Base-by-base conservation (phyloP, 2,888 invertebrate genomes). In the Lasioglossum lativentre region DNA sequence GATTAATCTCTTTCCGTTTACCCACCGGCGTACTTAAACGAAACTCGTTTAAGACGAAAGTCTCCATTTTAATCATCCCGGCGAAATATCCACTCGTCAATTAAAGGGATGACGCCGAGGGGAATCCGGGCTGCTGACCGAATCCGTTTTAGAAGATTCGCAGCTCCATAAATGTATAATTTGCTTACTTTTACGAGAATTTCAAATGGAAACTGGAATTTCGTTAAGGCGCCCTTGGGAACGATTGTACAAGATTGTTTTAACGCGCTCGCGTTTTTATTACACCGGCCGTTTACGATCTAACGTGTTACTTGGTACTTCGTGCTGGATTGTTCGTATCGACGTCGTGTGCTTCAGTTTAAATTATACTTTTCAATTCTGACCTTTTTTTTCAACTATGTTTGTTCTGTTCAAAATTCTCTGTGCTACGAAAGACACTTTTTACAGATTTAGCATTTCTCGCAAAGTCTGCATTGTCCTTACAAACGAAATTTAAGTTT, bases 1-100 rank as follows among this genome's bases (percentile, higher is more conserved):
- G 38, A 79, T 74, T 68, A 74, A 82, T 79, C 38, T 40, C 40
- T 75, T 40, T 78, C 34, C 66, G 30, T 52, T 42, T 34, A 66
- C 30, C 66, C 70, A 12, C 23, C 34, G 47, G n/a, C 38, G 30
- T 68, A 47, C 73, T 75, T 52, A 27, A 75, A 68, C 16, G 75
- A 34, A 42, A 56, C 52, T 68, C 23, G 8, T 66, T 23, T 47
- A 66, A 27, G 42, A 14, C 30, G 42, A 16, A 56, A 23, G 47
- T 10, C 47, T 30, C 27, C 16, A 59, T 59, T 42, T 71, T 59
- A 12, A 59, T n/a, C 47, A 38, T 23, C 16, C 23, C 27, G 12
- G 34, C 73, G 75, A 16, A 66, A 68, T 27, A 75, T 68, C 38
- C n/a, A 30, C 34, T 34, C 59, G 5, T 38, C 23, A 0, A 3